Conservation (phyloP, 2,797 vertebrate genomes). For the Capromys pilorides region DNA sequence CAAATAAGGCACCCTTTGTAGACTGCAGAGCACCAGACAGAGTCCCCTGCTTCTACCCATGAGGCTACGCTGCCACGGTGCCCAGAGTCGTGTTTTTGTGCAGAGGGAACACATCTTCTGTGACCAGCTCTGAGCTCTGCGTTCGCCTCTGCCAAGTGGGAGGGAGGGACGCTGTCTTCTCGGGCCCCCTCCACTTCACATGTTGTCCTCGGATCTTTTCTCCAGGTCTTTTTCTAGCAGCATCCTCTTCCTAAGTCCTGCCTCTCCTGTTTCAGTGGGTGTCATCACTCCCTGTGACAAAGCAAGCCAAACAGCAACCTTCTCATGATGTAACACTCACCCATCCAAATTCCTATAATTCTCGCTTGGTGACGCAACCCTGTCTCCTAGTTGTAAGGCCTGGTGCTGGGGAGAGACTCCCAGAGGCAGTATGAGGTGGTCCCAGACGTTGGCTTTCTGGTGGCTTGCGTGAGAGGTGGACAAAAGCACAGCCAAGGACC, state of each 20-base stretch:
- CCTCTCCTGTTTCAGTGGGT: neutral
- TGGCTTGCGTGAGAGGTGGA: neutral
- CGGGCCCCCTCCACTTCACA: neutral
- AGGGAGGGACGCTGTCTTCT: neutral
- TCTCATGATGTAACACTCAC: neutral
- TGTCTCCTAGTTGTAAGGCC: neutral
- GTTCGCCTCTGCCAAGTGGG: neutral
- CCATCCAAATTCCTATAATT: constrained; percentile 16
- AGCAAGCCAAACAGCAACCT: neutral
- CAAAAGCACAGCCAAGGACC: neutral
- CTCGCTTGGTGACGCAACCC: neutral
- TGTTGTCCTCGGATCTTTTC: neutral
- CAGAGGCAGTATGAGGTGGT: neutral
- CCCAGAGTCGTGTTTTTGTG: neutral
- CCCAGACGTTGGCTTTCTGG: neutral
- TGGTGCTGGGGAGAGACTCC: neutral
- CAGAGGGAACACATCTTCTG: neutral
- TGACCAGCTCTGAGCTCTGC: neutral
- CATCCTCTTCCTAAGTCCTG: neutral
- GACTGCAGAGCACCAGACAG: neutral
- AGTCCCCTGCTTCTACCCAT: neutral
- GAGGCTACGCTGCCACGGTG: neutral
- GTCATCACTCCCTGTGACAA: neutral
- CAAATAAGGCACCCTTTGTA: too few species aligned
- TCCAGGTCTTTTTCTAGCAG: neutral